Evolutionary conservation across 2,888 invertebrate species (phyloP), one percentile per base, ranked within the genome.

Genomic region (Calameuta pallipes): DNA sequence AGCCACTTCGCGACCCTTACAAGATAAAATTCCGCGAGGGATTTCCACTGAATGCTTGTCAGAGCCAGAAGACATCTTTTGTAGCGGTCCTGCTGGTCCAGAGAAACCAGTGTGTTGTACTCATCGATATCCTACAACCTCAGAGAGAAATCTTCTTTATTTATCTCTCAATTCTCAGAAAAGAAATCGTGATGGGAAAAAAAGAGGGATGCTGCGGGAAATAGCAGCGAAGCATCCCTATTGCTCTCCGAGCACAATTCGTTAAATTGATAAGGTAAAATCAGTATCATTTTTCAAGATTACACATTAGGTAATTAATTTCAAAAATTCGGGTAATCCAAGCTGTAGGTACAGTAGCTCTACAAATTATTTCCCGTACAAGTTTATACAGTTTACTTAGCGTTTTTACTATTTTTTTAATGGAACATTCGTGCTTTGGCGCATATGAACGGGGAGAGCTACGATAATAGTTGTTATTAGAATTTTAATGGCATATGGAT

Each of bases 11-110:
- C 76, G 78, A 81, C 80, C 82, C 80, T 80, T 80, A 78, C 41
- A 74, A 76, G 77, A 78, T 79, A 75, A 74, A 75, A 78, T 79
- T 82, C 76, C 81, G 82, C 80, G 84, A 86, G 84, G 83, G 84
- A 83, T 85, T 84, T 83, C 83, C 82, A 77, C 84, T 91, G 89
- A 90, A 90, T 90, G 90, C 90, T 89, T 90, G 91, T 91, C 90
- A 91, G 84, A 80, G 82, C 82, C 90, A 90, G 90, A 89, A 87
- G 88, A 86, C 86, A 83, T 87, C 88, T 83, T 88, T 89, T 90
- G 90, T 90, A 83, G 87, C 85, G 82, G 80, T 84, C 86, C 86
- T 88, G 88, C 88, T 90, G 89, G 90, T 90, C 87, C 88, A 87
- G 84, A 84, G 88, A 90, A 90, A 90, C 90, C 90, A 89, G 89